Evolutionary conservation across 2,113 vertebrate genomes (phyloP).

Genomic region (Platycercus adscitus): DNA sequence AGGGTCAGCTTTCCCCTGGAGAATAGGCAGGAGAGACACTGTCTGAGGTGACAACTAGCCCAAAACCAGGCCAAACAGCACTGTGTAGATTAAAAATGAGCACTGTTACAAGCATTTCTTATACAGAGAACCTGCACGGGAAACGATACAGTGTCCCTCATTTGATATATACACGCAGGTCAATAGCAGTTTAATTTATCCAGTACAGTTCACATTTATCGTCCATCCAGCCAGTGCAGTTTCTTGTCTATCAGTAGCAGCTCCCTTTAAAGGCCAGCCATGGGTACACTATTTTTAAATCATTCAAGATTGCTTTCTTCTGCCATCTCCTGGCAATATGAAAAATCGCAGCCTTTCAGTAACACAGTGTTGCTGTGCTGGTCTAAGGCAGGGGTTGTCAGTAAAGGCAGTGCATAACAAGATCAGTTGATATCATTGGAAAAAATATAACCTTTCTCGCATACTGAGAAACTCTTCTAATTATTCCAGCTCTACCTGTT

Average conservation of each 20-base stretch:
- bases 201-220: neutral
- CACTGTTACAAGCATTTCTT: neutral
- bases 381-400: neutral
- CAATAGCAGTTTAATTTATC: neutral
- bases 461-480: neutral
- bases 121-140: neutral
- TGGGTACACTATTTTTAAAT: neutral
- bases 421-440: neutral
- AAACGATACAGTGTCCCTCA: neutral
- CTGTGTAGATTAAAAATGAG: neutral
- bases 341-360: neutral
- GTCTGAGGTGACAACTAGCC: neutral
- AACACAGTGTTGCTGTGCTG: neutral
- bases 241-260: neutral
- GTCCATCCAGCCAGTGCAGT: neutral
- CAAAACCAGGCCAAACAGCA: neutral
- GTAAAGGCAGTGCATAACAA: neutral
- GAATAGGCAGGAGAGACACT: neutral
- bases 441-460: neutral
- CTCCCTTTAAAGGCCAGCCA: neutral
- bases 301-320: conserved; percentile 32
- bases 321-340: conserved; percentile 55
- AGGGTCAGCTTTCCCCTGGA: neutral
- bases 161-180: neutral
- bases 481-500: neutral